A percentile compares a stretch with the other conserved stretches of the same genome.
phyloP scores from a whole-genome alignment of 1,140 invertebrate species.

The Drosophila pseudoananassae region DNA sequence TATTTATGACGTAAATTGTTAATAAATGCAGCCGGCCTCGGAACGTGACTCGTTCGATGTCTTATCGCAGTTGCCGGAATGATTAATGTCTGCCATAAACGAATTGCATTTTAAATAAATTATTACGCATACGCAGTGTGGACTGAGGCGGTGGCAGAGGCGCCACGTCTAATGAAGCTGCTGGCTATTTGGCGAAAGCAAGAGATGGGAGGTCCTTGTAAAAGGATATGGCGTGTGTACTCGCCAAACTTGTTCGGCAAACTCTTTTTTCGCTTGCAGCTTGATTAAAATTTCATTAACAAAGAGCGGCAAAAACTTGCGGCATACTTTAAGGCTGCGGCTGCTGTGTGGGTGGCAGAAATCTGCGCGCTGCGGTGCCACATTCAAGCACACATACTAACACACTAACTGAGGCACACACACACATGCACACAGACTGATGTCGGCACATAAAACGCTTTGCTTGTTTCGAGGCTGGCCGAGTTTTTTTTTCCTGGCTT shows the following conservation, averaged over 20 bases:
- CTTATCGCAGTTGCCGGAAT: conserved; percentile 39
- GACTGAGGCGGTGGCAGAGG: conserved; percentile 11
- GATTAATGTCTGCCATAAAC: conserved; percentile 73
- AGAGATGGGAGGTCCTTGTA: conserved; percentile 11
- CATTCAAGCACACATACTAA: conserved; percentile 25
- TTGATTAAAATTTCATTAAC: conserved; percentile 84
- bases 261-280: conserved; percentile 57
- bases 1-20: conserved; percentile 79
- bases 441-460: conserved; percentile 71
- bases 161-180: conserved; percentile 65
- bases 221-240: conserved; percentile 48
- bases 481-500: conserved; percentile 64
- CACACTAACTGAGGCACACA: conserved; percentile 5
- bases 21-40: conserved; percentile 64
- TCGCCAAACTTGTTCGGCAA: conserved; percentile 52
- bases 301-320: conserved; percentile 67
- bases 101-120: conserved; percentile 82
- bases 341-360: conserved; percentile 50
- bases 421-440: conserved; percentile 12
- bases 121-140: conserved; percentile 70
- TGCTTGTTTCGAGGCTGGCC: conserved; percentile 63
- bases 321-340: conserved; percentile 74
- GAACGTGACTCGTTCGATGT: conserved; percentile 22
- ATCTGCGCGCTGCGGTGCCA: conserved; percentile 57
- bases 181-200: conserved; percentile 56